Percentiles rank a stretch among this genome's conserved stretches.
Evolutionary conservation across 2,113 vertebrate species (phyloP).

Genomic region (Erinaceus europaeus): DNA sequence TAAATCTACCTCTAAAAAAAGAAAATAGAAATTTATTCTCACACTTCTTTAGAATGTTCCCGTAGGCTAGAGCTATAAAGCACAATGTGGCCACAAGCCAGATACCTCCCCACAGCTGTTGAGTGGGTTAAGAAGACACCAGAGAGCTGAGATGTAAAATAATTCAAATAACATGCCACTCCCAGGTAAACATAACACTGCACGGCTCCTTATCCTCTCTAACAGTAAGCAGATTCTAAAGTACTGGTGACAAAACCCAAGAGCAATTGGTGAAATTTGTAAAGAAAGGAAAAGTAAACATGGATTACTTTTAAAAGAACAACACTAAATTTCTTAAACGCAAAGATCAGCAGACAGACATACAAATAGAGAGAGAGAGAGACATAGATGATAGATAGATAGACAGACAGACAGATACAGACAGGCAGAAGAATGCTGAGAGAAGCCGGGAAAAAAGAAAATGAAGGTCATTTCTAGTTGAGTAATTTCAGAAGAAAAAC

Average conservation of each 20-base stretch:
- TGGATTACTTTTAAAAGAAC: neutral
- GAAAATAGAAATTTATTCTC: neutral
- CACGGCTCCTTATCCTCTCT: constrained; percentile 60
- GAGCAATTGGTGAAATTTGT: constrained; percentile 37
- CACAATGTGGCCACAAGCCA: neutral
- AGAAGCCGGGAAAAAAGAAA: neutral
- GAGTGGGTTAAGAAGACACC: neutral
- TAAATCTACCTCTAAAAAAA: constrained; percentile 51
- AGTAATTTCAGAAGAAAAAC: neutral
- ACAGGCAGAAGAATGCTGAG: neutral
- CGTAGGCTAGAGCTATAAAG: neutral
- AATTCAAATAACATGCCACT: constrained; percentile 55
- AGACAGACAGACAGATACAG: no score
- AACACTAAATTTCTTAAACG: neutral
- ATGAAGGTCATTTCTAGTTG: neutral
- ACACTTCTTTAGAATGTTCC: neutral
- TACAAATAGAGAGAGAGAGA: neutral
- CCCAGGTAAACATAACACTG: constrained; percentile 56
- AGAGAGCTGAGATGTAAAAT: neutral
- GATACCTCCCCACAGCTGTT: neutral
- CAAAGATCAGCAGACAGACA: neutral
- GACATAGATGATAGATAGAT: neutral
- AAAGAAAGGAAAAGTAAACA: neutral
- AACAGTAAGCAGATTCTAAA: constrained; percentile 54
- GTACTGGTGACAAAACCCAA: constrained; percentile 47